phyloP scores from a whole-genome alignment of 2,797 vertebrate genomes.

The Falco cherrug region DNA sequence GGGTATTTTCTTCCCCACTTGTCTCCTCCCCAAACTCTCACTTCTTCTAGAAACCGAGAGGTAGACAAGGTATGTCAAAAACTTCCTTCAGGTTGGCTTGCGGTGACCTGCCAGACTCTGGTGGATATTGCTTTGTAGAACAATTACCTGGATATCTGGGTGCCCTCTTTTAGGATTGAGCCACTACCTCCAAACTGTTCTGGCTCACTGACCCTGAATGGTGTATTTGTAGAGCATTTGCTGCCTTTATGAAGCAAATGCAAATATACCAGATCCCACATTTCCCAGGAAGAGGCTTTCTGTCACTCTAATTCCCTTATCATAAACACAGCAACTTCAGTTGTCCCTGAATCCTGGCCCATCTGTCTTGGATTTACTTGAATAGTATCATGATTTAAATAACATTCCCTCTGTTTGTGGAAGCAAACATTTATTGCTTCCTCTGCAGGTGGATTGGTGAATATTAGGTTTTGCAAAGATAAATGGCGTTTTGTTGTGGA shows the following conservation, averaged over 20 bases:
- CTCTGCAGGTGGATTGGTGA: constrained; percentile 15
- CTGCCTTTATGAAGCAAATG: neutral
- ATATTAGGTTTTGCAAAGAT: constrained; percentile 17
- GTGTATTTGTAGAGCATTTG: neutral
- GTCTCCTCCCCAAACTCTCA: neutral
- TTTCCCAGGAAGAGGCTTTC: constrained; percentile 24
- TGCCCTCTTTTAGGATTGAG: neutral
- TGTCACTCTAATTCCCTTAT: constrained; percentile 47
- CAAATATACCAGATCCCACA: neutral
- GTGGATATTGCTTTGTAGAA: neutral
- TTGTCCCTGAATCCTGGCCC: constrained; percentile 29
- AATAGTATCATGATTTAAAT: constrained; percentile 46
- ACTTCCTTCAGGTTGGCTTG: neutral
- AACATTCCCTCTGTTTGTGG: neutral
- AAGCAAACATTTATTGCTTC: constrained; percentile 35
- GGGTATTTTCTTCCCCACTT: neutral
- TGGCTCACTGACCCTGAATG: neutral
- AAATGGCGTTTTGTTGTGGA: neutral
- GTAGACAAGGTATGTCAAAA: neutral
- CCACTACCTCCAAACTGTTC: neutral
- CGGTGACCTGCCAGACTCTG: neutral
- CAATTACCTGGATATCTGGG: neutral
- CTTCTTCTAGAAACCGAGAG: neutral
- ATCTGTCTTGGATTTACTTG: constrained; percentile 43
- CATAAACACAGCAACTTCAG: constrained; percentile 37